These are phyloP conservation scores for Anticlea derivata DNA, from an alignment of 2,888 invertebrate genomes.

Conservation along the genomic window DNA sequence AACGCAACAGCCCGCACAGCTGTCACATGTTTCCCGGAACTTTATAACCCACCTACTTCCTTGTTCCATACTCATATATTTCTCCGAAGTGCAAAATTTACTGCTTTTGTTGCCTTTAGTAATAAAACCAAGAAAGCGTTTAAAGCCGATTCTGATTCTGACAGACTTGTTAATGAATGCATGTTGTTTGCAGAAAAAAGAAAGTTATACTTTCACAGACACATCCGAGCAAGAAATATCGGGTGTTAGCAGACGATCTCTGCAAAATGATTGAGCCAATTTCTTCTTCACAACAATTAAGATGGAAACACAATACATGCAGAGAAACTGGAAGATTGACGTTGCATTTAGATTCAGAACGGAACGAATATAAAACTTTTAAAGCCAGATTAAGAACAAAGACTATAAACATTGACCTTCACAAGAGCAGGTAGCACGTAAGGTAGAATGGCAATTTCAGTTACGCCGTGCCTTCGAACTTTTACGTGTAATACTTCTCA, in stretches of 20 bases:
- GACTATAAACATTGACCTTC: constrained; percentile 45
- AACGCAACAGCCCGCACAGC: constrained; percentile 29
- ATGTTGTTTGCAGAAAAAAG: constrained; percentile 58
- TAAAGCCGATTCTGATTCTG: constrained; percentile 39
- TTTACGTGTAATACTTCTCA: not conserved
- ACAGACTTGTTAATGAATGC: constrained; percentile 50
- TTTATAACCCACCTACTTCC: constrained; percentile 32
- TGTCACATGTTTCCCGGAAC: constrained; percentile 34
- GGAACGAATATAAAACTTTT: constrained; percentile 30
- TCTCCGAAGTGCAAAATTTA: constrained; percentile 29
- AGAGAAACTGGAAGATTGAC: constrained; percentile 1
- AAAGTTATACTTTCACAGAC: constrained; percentile 63
- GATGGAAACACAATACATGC: constrained; percentile 16
- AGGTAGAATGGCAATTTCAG: constrained; percentile 24
- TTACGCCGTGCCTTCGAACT: constrained; percentile 9
- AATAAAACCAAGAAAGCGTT: constrained; percentile 39
- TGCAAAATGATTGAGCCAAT: constrained; percentile 38
- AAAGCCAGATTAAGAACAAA: constrained; percentile 41
- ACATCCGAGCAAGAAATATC: constrained; percentile 48
- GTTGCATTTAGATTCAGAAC: constrained; percentile 10
- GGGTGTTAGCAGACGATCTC: constrained; percentile 39
- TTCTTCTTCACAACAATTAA: constrained; percentile 32
- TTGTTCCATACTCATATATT: constrained; percentile 26
- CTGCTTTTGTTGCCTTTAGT: constrained; percentile 26
- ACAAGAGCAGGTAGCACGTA: constrained; percentile 39